Evolutionary conservation across 2,888 invertebrate species (phyloP).

Genomic region (Andrena marginata): DNA sequence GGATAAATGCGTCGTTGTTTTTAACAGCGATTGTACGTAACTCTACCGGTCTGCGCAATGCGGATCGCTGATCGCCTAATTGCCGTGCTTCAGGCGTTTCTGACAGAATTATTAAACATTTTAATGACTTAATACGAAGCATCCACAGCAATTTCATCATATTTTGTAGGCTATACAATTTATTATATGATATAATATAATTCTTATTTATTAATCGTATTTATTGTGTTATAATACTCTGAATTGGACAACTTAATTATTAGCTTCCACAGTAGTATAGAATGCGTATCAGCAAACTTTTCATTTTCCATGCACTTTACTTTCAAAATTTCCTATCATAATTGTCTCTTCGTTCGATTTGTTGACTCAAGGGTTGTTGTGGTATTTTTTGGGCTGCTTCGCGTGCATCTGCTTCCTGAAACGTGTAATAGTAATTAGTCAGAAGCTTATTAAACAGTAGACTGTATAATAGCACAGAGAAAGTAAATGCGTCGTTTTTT

Average conservation of each 20-base stretch:
- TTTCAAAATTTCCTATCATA: conserved; percentile 76
- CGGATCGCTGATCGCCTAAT: too few species aligned
- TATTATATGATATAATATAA: conserved; percentile 33
- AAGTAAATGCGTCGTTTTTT: background rate
- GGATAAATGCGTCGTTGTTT: too few species aligned
- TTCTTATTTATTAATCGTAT: conserved; percentile 20
- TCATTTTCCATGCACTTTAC: conserved; percentile 31
- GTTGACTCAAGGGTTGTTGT: conserved; percentile 75
- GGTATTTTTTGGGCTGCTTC: conserved; percentile 84
- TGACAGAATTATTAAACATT: too few species aligned
- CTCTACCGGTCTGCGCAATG: too few species aligned
- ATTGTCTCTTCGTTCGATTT: conserved; percentile 81
- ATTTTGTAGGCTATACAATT: background rate
- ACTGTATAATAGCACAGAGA: background rate
- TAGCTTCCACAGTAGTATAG: conserved; percentile 50
- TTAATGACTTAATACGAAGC: too few species aligned
- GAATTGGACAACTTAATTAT: conserved; percentile 65
- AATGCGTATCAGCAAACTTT: conserved; percentile 32
- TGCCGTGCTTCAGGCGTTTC: too few species aligned
- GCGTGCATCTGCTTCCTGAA: conserved; percentile 87
- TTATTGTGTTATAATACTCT: conserved; percentile 35
- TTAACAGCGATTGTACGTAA: too few species aligned
- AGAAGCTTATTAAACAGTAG: background rate
- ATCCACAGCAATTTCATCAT: too few species aligned
- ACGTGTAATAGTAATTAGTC: background rate